Conservation (phyloP, 1,140 invertebrate genomes). For the Nasonia longicornis region DNA sequence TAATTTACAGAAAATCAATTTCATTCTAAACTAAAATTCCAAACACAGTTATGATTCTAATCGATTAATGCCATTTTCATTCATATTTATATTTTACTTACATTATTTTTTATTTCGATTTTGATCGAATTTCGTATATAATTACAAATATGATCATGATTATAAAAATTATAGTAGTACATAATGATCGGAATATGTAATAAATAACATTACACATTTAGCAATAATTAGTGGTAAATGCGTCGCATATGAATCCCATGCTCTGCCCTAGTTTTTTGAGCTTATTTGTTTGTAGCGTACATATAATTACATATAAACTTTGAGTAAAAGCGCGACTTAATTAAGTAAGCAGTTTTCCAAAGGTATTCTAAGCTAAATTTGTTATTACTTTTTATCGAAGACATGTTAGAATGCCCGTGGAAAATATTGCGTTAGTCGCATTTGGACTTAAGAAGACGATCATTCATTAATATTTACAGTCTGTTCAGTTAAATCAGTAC, state of each 20-base stretch:
- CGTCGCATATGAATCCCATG: not conserved
- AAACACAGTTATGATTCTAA: too few species aligned
- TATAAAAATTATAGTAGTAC: too few species aligned
- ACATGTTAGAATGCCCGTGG: not conserved
- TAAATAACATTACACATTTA: constrained; percentile 14
- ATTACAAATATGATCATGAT: too few species aligned
- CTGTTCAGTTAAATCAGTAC: constrained; percentile 8
- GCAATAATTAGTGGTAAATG: not conserved
- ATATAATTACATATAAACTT: constrained; percentile 2
- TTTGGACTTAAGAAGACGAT: not conserved
- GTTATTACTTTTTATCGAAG: too few species aligned
- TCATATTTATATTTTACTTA: too few species aligned
- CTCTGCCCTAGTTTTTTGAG: not conserved
- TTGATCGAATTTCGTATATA: too few species aligned
- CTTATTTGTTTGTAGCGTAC: not conserved
- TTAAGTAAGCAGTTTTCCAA: not conserved
- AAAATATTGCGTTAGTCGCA: not conserved
- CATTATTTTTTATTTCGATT: too few species aligned
- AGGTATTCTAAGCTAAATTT: too few species aligned
- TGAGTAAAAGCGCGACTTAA: not conserved
- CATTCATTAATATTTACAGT: constrained; percentile 2
- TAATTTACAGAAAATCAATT: too few species aligned
- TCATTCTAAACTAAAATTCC: too few species aligned
- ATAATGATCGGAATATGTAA: not conserved
- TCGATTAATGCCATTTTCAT: too few species aligned